Evolutionary conservation across 2,888 invertebrate genomes (phyloP).

Genomic region (Margaritifera margaritifera): DNA sequence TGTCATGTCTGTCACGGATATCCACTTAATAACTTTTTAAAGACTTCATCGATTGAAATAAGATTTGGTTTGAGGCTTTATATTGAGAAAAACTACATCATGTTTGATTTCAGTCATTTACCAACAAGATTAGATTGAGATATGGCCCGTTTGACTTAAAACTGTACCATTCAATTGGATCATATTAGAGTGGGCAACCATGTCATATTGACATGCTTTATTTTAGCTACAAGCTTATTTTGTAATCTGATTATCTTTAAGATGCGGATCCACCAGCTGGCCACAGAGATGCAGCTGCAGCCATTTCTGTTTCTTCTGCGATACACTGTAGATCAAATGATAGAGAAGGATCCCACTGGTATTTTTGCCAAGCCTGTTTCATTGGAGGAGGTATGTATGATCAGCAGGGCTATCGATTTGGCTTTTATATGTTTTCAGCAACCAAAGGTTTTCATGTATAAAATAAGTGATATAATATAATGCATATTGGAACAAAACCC

Average conservation of each 20-base stretch:
- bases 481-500: no score
- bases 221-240: background rate
- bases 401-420: no score
- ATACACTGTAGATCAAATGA: constrained; percentile 84
- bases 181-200: background rate
- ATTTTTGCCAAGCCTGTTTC: constrained; percentile 96
- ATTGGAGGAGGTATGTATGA: constrained; percentile 73
- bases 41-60: background rate
- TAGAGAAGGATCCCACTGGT: constrained; percentile 86
- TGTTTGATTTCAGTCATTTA: background rate
- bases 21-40: no score
- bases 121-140: no score
- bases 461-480: no score
- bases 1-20: no score
- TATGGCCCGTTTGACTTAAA: no score
- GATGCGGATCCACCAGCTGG: constrained; percentile 81
- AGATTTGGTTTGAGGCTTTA: background rate
- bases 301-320: constrained; percentile 87
- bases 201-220: background rate
- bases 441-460: no score
- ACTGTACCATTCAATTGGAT: background rate
- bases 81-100: background rate
- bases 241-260: constrained; percentile 31
- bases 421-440: no score
- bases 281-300: constrained; percentile 82